A percentile compares a stretch with the other conserved stretches of the same genome.
Conservation (phyloP, 92 coral and sea anemone genomes). For the Muricea muricata region DNA sequence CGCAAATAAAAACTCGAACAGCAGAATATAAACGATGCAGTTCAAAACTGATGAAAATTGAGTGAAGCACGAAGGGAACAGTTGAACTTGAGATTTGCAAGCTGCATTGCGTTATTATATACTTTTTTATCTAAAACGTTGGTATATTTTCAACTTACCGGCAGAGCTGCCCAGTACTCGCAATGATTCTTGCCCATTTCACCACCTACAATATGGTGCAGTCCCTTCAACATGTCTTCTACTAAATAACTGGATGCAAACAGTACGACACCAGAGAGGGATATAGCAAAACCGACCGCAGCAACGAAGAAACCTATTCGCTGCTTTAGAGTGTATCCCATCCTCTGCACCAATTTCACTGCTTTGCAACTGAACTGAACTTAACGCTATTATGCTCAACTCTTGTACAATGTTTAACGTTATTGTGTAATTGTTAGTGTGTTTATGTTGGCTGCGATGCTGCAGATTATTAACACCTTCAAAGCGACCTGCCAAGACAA, state of each 20-base stretch:
- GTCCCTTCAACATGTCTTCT: background rate
- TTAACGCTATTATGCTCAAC: background rate
- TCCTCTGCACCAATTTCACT: background rate
- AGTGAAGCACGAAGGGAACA: no score
- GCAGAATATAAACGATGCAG: no score
- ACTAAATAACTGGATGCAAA: background rate
- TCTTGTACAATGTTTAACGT: no score
- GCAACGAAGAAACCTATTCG: background rate
- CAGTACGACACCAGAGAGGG: background rate
- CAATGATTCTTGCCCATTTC: background rate
- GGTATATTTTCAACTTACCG: background rate
- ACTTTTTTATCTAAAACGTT: no score
- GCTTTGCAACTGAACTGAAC: background rate
- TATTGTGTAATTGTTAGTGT: no score
- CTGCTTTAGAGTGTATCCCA: background rate
- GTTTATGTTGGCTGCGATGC: no score
- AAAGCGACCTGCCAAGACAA: no score
- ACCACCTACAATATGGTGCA: background rate
- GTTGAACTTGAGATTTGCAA: no score
- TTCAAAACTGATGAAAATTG: no score
- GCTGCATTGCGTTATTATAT: no score
- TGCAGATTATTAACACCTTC: no score
- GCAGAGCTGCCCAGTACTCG: background rate
- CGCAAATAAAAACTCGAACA: no score
- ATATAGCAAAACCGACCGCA: background rate